These are phyloP conservation scores for Leuciscus waleckii DNA, from an alignment of 2,797 vertebrate genomes.

Conservation along the genomic window DNA sequence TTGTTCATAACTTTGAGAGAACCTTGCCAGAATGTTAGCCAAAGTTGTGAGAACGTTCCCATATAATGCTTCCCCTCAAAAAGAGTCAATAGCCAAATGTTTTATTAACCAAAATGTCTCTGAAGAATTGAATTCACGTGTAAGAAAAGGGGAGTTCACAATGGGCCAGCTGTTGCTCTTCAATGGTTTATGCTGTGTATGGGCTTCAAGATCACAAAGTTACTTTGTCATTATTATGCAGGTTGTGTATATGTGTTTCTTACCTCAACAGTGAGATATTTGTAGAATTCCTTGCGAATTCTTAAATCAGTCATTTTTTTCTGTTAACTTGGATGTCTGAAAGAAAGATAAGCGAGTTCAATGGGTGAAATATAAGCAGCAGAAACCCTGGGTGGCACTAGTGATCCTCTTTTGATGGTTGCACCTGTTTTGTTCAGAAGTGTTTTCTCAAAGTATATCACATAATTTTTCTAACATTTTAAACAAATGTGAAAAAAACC, in stretches of 20 bases:
- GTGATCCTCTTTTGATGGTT: slow-evolving; percentile 29
- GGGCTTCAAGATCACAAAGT: not conserved
- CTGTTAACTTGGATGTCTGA: slow-evolving; percentile 49
- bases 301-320: slow-evolving; percentile 71
- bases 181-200: no score
- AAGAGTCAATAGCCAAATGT: not conserved
- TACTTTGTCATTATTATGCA: slow-evolving; percentile 3
- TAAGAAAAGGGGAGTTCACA: not conserved
- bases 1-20: not conserved
- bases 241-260: slow-evolving; percentile 36
- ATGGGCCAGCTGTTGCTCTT: not conserved
- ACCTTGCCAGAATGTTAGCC: not conserved
- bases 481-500: not conserved
- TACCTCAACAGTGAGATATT: slow-evolving; percentile 83
- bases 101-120: not conserved
- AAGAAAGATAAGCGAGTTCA: slow-evolving; percentile 14
- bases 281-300: slow-evolving; percentile 66
- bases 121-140: not conserved
- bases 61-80: not conserved
- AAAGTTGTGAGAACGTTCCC: not conserved
- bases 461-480: not conserved
- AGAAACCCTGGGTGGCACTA: slow-evolving; percentile 63
- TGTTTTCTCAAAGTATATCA: slow-evolving; percentile 8
- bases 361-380: not conserved
- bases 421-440: not conserved